Evolutionary conservation across 1,140 invertebrate species (phyloP).

Genomic region (Oscheius sp.): DNA sequence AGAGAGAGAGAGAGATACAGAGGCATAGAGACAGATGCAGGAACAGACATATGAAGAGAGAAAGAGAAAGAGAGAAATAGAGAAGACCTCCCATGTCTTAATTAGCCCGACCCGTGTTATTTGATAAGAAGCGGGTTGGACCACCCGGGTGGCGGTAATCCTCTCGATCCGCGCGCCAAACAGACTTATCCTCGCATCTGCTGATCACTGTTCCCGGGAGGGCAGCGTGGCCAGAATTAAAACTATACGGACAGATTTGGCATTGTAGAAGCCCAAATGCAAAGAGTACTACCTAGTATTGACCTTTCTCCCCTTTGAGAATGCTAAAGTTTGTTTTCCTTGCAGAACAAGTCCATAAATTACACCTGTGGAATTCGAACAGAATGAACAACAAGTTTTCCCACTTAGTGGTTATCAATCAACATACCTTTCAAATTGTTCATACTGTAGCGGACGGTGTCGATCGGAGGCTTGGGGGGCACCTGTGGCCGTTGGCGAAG

Average conservation of each 20-base stretch:
- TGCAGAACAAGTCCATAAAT: background rate
- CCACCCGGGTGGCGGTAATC: background rate
- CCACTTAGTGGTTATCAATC: background rate
- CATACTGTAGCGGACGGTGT: slow-evolving; percentile 85
- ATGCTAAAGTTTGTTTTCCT: background rate
- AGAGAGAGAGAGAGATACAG: too few relatives aligned
- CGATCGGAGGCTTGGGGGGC: slow-evolving; percentile 69
- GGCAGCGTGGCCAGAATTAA: background rate
- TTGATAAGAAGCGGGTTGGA: too few relatives aligned
- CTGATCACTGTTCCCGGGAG: background rate
- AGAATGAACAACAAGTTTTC: background rate
- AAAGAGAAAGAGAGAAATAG: too few relatives aligned
- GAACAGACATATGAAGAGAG: too few relatives aligned
- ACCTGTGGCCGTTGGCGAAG: slow-evolving; percentile 34
- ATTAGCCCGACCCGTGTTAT: too few relatives aligned
- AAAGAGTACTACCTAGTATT: too few relatives aligned
- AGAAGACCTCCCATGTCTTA: too few relatives aligned
- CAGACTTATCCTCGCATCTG: background rate
- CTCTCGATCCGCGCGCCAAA: background rate
- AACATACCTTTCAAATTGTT: slow-evolving; percentile 77
- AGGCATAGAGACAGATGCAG: too few relatives aligned
- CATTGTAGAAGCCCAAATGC: too few relatives aligned
- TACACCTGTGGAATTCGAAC: background rate
- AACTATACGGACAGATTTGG: too few relatives aligned
- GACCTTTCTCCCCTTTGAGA: background rate